These are phyloP conservation scores for Acanthopleura granulata DNA, from an alignment of 2,888 invertebrate genomes.

Conservation along the genomic window DNA sequence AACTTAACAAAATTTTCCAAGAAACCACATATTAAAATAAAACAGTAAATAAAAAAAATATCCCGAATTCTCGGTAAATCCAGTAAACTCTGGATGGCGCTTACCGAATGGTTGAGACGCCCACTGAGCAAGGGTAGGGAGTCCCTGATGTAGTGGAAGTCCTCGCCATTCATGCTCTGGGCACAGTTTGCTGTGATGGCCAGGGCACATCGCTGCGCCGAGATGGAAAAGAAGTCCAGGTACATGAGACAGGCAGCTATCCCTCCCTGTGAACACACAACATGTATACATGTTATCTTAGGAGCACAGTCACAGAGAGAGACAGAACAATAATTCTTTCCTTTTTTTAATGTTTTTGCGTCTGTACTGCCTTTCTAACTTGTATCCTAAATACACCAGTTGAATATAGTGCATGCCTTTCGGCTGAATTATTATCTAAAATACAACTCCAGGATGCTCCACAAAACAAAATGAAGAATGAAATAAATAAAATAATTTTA, in stretches of 20 bases:
- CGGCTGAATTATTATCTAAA: too few species aligned
- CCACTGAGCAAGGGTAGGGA: slow-evolving; percentile 88
- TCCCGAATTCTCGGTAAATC: too few species aligned
- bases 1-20: not conserved
- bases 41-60: too few species aligned
- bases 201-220: slow-evolving; percentile 95
- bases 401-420: too few species aligned
- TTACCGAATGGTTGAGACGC: slow-evolving; percentile 73
- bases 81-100: not conserved
- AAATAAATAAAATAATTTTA: too few species aligned
- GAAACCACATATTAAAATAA: not conserved
- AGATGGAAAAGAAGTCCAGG: slow-evolving; percentile 98
- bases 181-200: slow-evolving; percentile 98
- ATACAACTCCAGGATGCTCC: too few species aligned
- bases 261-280: slow-evolving; percentile 79
- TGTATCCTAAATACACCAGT: too few species aligned
- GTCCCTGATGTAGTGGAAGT: slow-evolving; percentile 92
- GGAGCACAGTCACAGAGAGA: too few species aligned
- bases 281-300: not conserved
- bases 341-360: too few species aligned
- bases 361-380: too few species aligned
- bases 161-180: slow-evolving; percentile 91
- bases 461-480: too few species aligned
- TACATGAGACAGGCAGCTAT: slow-evolving; percentile 96
- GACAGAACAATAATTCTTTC: too few species aligned